Conservation (phyloP, 2,888 invertebrate species). For the Maniola hyperantus region DNA sequence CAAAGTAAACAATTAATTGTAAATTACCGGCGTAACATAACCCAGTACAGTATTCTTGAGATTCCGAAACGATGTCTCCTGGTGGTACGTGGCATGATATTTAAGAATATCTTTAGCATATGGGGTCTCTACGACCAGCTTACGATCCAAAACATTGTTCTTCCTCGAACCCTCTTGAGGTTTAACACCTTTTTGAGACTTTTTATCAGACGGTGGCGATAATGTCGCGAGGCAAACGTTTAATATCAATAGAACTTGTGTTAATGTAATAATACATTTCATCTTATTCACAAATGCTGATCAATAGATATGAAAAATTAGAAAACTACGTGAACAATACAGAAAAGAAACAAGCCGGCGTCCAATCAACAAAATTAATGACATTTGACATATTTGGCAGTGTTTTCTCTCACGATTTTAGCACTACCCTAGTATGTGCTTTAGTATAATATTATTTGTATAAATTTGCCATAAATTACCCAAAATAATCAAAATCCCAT, state of each 20-base stretch:
- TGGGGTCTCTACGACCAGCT: constrained; percentile 86
- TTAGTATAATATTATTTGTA: no score
- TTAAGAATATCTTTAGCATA: constrained; percentile 88
- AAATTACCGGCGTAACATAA: constrained; percentile 92
- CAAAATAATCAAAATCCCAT: no score
- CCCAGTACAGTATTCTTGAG: constrained; percentile 91
- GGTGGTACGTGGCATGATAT: constrained; percentile 89
- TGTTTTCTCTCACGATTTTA: no score
- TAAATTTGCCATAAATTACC: no score
- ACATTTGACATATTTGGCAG: constrained; percentile 3
- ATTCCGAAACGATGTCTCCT: constrained; percentile 84
- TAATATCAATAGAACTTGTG: constrained; percentile 63
- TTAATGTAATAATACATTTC: constrained; percentile 62
- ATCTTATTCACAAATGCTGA: constrained; percentile 44
- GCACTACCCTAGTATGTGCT: no score
- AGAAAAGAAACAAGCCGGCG: background rate
- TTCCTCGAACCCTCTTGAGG: constrained; percentile 82
- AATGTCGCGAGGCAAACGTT: constrained; percentile 71
- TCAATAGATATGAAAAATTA: background rate
- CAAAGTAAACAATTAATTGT: background rate
- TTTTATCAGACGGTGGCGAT: constrained; percentile 75
- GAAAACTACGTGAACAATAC: background rate
- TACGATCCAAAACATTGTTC: constrained; percentile 86
- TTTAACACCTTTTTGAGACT: constrained; percentile 72
- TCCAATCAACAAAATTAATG: background rate